Evolutionary conservation across 2,888 invertebrate genomes (phyloP), one percentile per base, ranked within the genome.

Genomic region (Rhodophaea formosa): DNA sequence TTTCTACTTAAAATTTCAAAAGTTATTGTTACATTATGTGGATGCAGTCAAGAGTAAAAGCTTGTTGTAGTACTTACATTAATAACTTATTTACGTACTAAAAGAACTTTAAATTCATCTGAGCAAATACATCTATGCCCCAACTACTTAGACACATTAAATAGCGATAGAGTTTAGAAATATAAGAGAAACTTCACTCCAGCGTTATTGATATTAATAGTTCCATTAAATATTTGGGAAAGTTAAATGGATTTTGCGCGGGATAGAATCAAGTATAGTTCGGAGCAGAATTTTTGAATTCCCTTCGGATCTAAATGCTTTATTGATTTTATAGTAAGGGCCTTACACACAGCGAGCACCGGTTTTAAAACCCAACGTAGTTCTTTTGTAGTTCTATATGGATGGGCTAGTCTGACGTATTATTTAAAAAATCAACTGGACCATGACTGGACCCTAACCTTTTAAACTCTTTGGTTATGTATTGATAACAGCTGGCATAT

Each of bases 141-240:
- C 23, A 35, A 35, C 10, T 35, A 35, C 8, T 3, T 35, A 8
- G 3, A 35, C 35, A 35, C 8, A 35, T 35, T 10, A 35, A 10
- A 10, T 35, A 35, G 8, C 17, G 23, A 17, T 17, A 45, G 17
- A n/a, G 29, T 46, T 46, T 29, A 29, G 30, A 32, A 49, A 49
- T 49, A 29, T 32, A 30, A 14, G 30, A 30, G 49, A n/a, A 49
- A 32, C 30, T 15, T 49, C 8, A 49, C 30, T n/a, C 12, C 12
- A 35, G 10, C 35, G 8, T 14, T 49, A 49, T 49, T 49, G 49
- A 30, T 32, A 30, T 49, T 30, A 49, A 49, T 49, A 49, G 45
- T 45, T 12, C 45, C 45, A 45, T 45, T 45, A 45, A 45, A 23
- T 17, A 35, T 45, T 45, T 12, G 17, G 23, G 16, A 23, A 45